phyloP scores from a whole-genome alignment of 2,113 vertebrate genomes.

The Azemiops feae region DNA sequence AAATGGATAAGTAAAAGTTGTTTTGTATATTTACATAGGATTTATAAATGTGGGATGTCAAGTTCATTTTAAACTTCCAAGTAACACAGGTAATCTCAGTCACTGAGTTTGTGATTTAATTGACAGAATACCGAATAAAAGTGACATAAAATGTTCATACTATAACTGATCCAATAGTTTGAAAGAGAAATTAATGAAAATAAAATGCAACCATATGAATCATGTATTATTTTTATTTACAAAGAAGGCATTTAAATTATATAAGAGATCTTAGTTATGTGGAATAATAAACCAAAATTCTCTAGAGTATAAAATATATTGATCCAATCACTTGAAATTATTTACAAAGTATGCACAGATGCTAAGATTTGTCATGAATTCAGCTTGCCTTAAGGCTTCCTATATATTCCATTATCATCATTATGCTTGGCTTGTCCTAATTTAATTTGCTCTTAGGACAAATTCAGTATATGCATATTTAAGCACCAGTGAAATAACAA shows the following conservation, averaged over 20 bases:
- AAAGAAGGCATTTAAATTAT: background rate
- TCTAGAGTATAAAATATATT: background rate
- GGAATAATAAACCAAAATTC: background rate
- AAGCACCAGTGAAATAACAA: background rate
- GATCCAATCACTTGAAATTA: background rate
- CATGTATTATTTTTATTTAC: background rate
- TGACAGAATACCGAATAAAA: conserved; percentile 32
- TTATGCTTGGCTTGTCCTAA: background rate
- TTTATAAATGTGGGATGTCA: background rate
- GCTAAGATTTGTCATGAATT: background rate
- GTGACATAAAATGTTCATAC: background rate
- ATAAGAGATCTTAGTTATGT: background rate
- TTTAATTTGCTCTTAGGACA: background rate
- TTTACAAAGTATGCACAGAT: background rate
- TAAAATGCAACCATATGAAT: background rate
- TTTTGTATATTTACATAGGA: background rate
- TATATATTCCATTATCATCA: background rate
- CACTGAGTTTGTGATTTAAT: background rate
- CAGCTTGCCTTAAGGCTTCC: background rate
- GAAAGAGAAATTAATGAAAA: conserved; percentile 9
- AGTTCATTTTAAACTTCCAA: background rate
- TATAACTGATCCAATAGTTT: conserved; percentile 7
- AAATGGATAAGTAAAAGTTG: background rate
- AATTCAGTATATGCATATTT: background rate
- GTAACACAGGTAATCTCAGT: background rate